phyloP scores from a whole-genome alignment of 2,888 invertebrate species.

The Antitype chi region DNA sequence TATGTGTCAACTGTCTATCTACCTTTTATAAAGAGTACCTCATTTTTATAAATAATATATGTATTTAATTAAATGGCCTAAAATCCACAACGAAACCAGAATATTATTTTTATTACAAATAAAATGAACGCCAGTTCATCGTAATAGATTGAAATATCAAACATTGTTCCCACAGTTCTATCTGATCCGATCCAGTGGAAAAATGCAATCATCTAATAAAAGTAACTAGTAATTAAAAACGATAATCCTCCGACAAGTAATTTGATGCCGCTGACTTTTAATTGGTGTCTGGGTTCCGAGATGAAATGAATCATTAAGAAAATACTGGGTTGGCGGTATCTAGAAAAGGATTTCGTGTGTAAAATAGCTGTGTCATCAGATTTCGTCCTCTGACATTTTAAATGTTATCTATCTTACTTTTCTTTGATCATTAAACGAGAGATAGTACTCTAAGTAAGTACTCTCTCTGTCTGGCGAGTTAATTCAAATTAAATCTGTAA shows the following conservation, averaged over 20 bases:
- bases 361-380: background rate
- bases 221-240: constrained; percentile 46
- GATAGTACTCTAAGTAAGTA: background rate
- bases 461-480: background rate
- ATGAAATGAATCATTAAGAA: constrained; percentile 35
- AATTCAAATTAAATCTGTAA: background rate
- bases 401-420: background rate
- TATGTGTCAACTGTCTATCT: no score
- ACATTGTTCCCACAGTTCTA: background rate
- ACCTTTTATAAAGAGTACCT: background rate
- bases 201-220: constrained; percentile 29
- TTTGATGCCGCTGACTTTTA: constrained; percentile 37
- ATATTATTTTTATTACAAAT: background rate
- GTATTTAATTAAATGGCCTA: background rate
- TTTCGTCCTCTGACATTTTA: background rate
- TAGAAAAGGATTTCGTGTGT: constrained; percentile 7
- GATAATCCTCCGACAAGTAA: constrained; percentile 40
- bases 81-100: background rate
- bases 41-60: background rate
- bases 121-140: background rate
- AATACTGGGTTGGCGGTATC: constrained; percentile 2
- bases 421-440: constrained; percentile 6
- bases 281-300: constrained; percentile 43
- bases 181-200: constrained; percentile 7
- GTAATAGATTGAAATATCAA: background rate